Evolutionary conservation across 2,888 invertebrate species (phyloP).

Genomic region (Eristalis arbustorum): DNA sequence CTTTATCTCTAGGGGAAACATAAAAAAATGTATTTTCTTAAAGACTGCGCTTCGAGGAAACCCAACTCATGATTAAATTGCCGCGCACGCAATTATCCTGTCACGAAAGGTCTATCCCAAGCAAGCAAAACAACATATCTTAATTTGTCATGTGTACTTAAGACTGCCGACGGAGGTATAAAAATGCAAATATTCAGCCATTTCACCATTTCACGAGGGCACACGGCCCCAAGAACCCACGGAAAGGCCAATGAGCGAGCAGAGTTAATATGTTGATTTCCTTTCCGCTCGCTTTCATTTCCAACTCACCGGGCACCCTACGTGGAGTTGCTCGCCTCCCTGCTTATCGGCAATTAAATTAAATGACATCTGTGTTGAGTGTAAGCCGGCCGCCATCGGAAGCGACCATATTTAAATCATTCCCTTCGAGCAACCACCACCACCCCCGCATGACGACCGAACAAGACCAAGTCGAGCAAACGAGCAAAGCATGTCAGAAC

Average conservation of each 20-base stretch:
- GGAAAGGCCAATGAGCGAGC: slow-evolving; percentile 41
- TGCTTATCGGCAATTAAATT: slow-evolving; percentile 67
- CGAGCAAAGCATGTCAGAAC: slow-evolving; percentile 59
- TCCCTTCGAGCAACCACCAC: slow-evolving; percentile 38
- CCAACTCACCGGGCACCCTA: slow-evolving; percentile 39
- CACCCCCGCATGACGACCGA: slow-evolving; percentile 38
- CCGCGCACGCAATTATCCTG: slow-evolving; percentile 46
- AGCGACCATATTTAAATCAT: slow-evolving; percentile 64
- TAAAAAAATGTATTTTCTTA: slow-evolving; percentile 28
- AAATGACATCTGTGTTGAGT: slow-evolving; percentile 62
- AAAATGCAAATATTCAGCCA: slow-evolving; percentile 45
- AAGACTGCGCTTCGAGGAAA: slow-evolving; percentile 43
- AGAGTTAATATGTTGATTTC: slow-evolving; percentile 57
- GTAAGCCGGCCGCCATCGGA: slow-evolving; percentile 27
- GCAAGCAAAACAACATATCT: slow-evolving; percentile 37
- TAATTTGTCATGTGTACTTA: slow-evolving; percentile 69
- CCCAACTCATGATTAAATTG: slow-evolving; percentile 45
- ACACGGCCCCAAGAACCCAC: too few relatives aligned
- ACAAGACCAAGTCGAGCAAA: slow-evolving; percentile 30
- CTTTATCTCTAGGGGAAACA: slow-evolving; percentile 6
- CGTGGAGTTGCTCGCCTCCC: slow-evolving; percentile 2
- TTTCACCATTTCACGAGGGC: neutral
- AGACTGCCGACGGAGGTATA: slow-evolving; percentile 28
- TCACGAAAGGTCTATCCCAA: slow-evolving; percentile 42
- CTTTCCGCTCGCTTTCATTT: slow-evolving; percentile 30